Evolutionary conservation across 2,797 vertebrate genomes (phyloP), one percentile per base, ranked within the genome.

Genomic region (Pipistrellus pygmaeus): DNA sequence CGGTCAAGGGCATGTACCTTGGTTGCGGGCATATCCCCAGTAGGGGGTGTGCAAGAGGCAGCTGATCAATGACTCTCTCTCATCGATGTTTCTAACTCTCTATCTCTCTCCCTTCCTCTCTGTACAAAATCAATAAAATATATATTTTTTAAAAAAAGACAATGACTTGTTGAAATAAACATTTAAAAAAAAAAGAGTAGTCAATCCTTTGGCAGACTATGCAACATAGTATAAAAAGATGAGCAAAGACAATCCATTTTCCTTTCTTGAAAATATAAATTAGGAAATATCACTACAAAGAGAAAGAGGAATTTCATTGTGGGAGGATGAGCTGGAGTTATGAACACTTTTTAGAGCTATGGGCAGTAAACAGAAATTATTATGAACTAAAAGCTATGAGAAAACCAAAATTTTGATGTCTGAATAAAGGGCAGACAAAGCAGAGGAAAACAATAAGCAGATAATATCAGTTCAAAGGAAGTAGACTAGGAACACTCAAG

Each of bases 241-340:
- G 73, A 91, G 30, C 35, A 55, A 93, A 77, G 38, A 51, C 25
- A 55, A 90, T 73, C 17, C 46, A 66, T 80, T 93, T 94, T 87
- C 48, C 17, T 87, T 35, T 96, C 25, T 91, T 91, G 60, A 89
- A 91, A 95, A 62, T 72, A 84, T 87, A 66, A 68, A 81, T 77
- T 71, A 66, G 25, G 11, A 96, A 93, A 94, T 85, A 90, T 5
- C 66, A 93, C 32, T 69, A 86, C 35, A 75, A 93, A 94, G 48
- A 55, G n/a, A 92, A 82, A 80, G n/a, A 68, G 75, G 32, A 89
- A 46, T 82, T 93, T 82, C 21, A 4, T 6, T 75, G 3, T 76
- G 38, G 80, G 35, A 81, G 3, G n/a, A 88, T 83, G 15, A 94
- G 18, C 48, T 41, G 35, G 64, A 85, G 32, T 88, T 88, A 57